Base-by-base conservation (phyloP, 2,888 invertebrate genomes). In the Pherbina coryleti region DNA sequence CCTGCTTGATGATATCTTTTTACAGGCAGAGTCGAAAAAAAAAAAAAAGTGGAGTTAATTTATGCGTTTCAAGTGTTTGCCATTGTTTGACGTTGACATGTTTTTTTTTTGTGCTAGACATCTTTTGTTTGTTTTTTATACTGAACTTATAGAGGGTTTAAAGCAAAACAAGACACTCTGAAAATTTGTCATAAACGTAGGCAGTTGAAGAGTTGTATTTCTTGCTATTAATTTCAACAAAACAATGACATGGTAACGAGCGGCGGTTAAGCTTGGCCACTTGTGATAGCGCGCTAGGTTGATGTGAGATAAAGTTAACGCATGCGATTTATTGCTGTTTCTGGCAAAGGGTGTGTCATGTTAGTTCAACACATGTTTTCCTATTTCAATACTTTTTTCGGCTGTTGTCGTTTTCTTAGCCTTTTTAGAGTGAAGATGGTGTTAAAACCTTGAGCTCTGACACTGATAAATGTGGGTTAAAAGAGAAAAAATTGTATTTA, bases 51-150 rank as follows among this genome's bases (percentile, higher is more conserved):
- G 14, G 44, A 49, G 73, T 73, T 73, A 73, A 73, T 73, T 73
- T 73, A 73, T 73, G 60, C 73, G 28, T 73, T 60, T n/a, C 57
- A 57, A 72, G 72, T 44, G 60, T 25, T 73, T 53, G 14, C 5
- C 73, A 72, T 57, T 73, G 73, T 73, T 73, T 73, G 73, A 55
- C 60, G 73, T 62, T 49, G 49, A 71, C 44, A 22, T 73, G 17
- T 44, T 73, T 72, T 71, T 55, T 5, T 22, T 69, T 22, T 49
- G 19, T 11, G 19, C 37, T 62, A 28, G 49, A 49, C 11, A 25
- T 37, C 57, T 57, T 57, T 57, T 57, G 72, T 72, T n/a, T 49
- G 37, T 22, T 14, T 28, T 19, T 17, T 53, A 22, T 44, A 44
- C 2, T 7, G 2, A 11, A 11, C 14, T 44, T 14, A 11, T 11